Evolutionary conservation across 2,888 invertebrate genomes (phyloP), one percentile per base, ranked within the genome.

Genomic region (Phytoseiulus persimilis): DNA sequence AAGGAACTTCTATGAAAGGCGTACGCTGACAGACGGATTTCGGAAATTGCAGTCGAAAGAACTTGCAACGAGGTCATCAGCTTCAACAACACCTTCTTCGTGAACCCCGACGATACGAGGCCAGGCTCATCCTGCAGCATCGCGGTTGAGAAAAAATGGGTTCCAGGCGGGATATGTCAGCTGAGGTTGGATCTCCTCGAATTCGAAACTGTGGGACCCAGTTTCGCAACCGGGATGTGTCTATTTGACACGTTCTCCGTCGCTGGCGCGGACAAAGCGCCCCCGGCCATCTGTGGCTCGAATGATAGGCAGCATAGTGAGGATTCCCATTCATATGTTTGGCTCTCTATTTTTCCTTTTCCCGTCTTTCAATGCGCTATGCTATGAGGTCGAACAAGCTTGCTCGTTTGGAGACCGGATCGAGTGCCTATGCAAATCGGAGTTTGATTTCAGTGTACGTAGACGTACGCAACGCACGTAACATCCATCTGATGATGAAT

Each of bases 11-110:
- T n/a, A n/a, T n/a, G n/a, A n/a, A n/a, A n/a, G n/a, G n/a, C n/a
- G n/a, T n/a, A n/a, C n/a, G n/a, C n/a, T n/a, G n/a, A n/a, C n/a
- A n/a, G n/a, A n/a, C n/a, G n/a, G n/a, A n/a, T n/a, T 28, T 28
- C 65, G 1, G 65, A 65, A 65, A 87, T 87, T 87, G 0, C 23
- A 87, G 87, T 87, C 33, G 87, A 87, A 23, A 87, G 31, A 33
- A 87, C 87, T 6, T 87, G 87, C 33, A 87, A 87, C 87, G 87
- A 87, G 11, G 87, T 87, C 33, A 87, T 87, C 87, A 87, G 23
- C n/a, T 39, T 45, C 32, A 87, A 87, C 33, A 87, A 87, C 87
- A 87, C 32, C 0, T 87, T 87, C 39, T 87, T 87, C 87, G 87
- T 87, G 45, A 32, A 32, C 39, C 87, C 87, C 45, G 3, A 11